Evolutionary conservation across 2,113 vertebrate species (phyloP).

Genomic region (Calyptommatus sinebrachiatus): DNA sequence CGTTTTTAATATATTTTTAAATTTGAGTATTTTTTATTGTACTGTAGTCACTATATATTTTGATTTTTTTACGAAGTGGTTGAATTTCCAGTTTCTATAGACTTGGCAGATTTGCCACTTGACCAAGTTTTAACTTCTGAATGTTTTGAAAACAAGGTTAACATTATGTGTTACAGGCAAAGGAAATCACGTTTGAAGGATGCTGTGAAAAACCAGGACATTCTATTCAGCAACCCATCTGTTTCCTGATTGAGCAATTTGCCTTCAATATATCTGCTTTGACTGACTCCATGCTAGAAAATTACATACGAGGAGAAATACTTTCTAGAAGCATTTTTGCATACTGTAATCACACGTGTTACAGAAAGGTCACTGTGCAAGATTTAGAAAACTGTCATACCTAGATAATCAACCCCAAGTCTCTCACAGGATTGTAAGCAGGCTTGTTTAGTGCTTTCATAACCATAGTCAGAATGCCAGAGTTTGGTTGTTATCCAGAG

Average conservation of each 20-base stretch:
- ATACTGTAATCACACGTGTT: not conserved
- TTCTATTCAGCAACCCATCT: not conserved
- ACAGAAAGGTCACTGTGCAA: not conserved
- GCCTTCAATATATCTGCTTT: not conserved
- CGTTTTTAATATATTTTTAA: no score
- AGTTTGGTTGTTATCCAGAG: conserved; percentile 83
- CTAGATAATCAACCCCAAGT: conserved; percentile 76
- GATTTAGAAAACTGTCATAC: conserved; percentile 55
- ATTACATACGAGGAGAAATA: not conserved
- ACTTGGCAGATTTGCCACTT: not conserved
- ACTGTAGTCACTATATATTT: no score
- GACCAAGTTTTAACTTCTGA: not conserved
- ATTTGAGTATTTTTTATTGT: no score
- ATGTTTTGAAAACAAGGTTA: not conserved
- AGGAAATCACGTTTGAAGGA: not conserved
- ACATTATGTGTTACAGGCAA: not conserved
- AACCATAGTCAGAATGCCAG: conserved; percentile 76
- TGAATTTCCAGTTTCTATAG: not conserved
- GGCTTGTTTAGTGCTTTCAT: conserved; percentile 69
- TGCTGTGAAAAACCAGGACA: not conserved
- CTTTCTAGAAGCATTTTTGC: not conserved
- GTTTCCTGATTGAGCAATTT: not conserved
- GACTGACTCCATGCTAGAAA: not conserved
- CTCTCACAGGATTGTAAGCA: conserved; percentile 71
- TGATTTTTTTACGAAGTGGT: no score